Conservation (phyloP, 2,113 vertebrate species). For the Corythornis cristatus region DNA sequence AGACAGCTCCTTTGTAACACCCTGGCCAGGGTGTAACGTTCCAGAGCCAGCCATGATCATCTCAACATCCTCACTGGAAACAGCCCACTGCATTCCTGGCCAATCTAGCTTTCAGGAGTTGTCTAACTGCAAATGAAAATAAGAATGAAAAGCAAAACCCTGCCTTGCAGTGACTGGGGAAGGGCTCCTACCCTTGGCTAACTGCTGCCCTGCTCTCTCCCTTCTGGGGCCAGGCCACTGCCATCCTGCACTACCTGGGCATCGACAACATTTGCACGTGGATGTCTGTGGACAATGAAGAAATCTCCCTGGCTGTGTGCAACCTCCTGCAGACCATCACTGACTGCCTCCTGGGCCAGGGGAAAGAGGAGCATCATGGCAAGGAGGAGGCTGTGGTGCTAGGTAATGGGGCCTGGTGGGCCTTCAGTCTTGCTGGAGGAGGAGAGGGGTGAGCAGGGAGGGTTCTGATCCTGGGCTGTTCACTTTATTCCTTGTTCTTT, state of each 20-base stretch:
- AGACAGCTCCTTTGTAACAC: not conserved
- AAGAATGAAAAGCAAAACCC: not conserved
- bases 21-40: too few species aligned
- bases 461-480: not conserved
- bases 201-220: not conserved
- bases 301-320: conserved; percentile 87
- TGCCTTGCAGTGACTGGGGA: not conserved
- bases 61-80: not conserved
- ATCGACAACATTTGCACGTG: conserved; percentile 88
- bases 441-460: not conserved
- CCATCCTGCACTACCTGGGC: conserved; percentile 83
- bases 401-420: conserved; percentile 71
- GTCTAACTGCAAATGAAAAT: not conserved
- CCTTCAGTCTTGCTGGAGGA: not conserved
- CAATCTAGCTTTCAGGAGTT: not conserved
- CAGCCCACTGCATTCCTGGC: not conserved
- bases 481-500: not conserved
- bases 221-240: conserved; percentile 82
- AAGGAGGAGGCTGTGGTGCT: conserved; percentile 92
- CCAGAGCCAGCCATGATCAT: not conserved
- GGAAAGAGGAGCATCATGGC: conserved; percentile 83
- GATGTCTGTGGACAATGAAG: conserved; percentile 90
- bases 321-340: conserved; percentile 91
- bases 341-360: conserved; percentile 87
- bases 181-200: not conserved